These are phyloP conservation scores for Phylloscopus trochiloides DNA, from an alignment of 2,113 vertebrate genomes.

Conservation along the genomic window DNA sequence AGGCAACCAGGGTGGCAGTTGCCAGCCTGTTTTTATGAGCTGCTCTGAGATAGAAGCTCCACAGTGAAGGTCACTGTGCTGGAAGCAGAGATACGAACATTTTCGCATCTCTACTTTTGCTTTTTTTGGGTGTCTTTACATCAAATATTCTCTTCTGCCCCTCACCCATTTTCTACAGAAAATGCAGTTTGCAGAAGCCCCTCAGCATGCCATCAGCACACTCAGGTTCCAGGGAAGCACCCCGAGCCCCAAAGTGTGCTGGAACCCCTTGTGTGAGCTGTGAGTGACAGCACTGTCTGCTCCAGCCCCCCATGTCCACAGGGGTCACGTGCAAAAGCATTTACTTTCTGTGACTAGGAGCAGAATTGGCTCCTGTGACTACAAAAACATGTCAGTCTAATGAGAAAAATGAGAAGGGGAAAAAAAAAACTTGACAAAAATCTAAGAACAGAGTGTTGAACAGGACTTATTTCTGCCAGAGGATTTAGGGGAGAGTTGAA, in stretches of 20 bases:
- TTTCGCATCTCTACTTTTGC: background rate
- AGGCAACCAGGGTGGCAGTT: constrained; percentile 38
- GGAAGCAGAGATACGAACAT: background rate
- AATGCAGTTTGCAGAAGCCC: background rate
- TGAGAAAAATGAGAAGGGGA: background rate
- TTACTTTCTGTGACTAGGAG: background rate
- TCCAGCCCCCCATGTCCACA: background rate
- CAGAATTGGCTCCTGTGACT: background rate
- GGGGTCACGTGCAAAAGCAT: background rate
- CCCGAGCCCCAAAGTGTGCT: background rate
- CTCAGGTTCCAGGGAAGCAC: background rate
- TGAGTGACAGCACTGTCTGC: background rate
- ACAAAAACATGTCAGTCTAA: background rate
- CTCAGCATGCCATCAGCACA: background rate
- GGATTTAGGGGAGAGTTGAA: background rate
- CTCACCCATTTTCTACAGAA: background rate
- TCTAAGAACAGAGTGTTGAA: background rate
- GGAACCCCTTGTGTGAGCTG: background rate
- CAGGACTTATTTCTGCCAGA: background rate
- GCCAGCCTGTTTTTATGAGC: constrained; percentile 42
- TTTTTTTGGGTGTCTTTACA: background rate
- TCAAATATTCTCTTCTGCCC: background rate
- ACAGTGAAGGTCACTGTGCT: constrained; percentile 63
- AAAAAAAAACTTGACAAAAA: background rate
- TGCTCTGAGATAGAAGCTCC: constrained; percentile 29